Conservation (phyloP, 1,140 invertebrate genomes). For the Maconellicoccus hirsutus region DNA sequence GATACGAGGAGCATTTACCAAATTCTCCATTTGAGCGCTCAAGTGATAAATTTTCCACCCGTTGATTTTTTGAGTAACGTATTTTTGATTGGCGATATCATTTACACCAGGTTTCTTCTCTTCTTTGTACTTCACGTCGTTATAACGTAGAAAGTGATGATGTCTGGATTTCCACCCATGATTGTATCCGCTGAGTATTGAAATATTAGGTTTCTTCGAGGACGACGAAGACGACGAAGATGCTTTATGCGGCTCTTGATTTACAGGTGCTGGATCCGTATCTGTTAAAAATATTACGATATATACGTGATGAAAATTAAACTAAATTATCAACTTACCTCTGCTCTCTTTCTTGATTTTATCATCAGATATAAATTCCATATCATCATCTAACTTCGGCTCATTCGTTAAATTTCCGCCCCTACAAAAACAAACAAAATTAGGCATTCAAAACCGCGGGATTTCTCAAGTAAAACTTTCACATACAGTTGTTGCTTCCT, state of each 20-base stretch:
- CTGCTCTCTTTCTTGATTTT: slow-evolving; percentile 40
- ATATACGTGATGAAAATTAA: background rate
- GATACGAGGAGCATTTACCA: slow-evolving; percentile 42
- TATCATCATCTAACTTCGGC: slow-evolving; percentile 50
- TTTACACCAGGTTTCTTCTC: slow-evolving; percentile 69
- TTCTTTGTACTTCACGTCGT: slow-evolving; percentile 76
- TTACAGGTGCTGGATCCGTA: background rate
- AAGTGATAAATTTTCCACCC: slow-evolving; percentile 93
- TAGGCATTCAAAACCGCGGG: background rate
- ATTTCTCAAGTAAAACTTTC: background rate
- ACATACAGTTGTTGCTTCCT: slow-evolving; percentile 49
- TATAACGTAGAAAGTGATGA: slow-evolving; percentile 75
- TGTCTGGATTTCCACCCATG: slow-evolving; percentile 47
- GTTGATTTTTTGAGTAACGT: slow-evolving; percentile 76
- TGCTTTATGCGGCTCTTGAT: background rate
- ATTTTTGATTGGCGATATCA: slow-evolving; percentile 79
- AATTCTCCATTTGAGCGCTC: slow-evolving; percentile 80
- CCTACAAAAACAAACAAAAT: slow-evolving; percentile 35
- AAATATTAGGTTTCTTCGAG: slow-evolving; percentile 37
- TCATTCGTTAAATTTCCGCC: slow-evolving; percentile 51
- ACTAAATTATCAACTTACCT: slow-evolving; percentile 31
- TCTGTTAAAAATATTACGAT: background rate
- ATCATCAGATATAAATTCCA: slow-evolving; percentile 51
- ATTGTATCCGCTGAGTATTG: slow-evolving; percentile 37
- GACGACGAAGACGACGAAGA: slow-evolving; percentile 17